phyloP scores from a whole-genome alignment of 1,140 invertebrate species.

The Drosophila ambigua region DNA sequence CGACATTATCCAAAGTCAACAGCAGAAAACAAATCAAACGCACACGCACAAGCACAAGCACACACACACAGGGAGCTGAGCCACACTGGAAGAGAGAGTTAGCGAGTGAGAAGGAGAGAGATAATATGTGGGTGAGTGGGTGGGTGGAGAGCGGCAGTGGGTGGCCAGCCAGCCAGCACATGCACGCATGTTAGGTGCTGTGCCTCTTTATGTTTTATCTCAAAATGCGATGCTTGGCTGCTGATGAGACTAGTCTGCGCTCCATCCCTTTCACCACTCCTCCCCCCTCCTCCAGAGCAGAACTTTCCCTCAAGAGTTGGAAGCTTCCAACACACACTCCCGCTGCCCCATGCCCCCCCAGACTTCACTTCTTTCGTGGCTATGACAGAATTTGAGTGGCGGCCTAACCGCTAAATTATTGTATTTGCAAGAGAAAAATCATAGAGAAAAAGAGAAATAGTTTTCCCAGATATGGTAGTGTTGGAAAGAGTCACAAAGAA shows the following conservation, averaged over 20 bases:
- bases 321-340: slow-evolving; percentile 12
- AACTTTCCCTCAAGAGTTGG: slow-evolving; percentile 15
- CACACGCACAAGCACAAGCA: slow-evolving; percentile 10
- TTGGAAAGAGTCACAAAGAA: too few species aligned
- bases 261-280: not conserved
- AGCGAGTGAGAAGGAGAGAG: too few species aligned
- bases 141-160: not conserved
- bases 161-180: not conserved
- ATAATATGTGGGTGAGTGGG: slow-evolving; percentile 1
- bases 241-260: slow-evolving; percentile 53
- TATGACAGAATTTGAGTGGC: too few species aligned
- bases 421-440: too few species aligned
- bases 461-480: too few species aligned
- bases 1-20: slow-evolving; percentile 81
- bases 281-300: not conserved
- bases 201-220: slow-evolving; percentile 76
- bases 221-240: slow-evolving; percentile 76
- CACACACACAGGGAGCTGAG: too few species aligned
- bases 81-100: too few species aligned
- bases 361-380: slow-evolving; percentile 5
- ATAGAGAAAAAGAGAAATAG: too few species aligned
- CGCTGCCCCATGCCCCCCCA: not conserved
- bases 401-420: too few species aligned
- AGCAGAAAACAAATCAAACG: slow-evolving; percentile 60
- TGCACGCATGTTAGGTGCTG: slow-evolving; percentile 60